Conservation (phyloP, 2,113 vertebrate genomes). For the Cyanocitta stelleri region DNA sequence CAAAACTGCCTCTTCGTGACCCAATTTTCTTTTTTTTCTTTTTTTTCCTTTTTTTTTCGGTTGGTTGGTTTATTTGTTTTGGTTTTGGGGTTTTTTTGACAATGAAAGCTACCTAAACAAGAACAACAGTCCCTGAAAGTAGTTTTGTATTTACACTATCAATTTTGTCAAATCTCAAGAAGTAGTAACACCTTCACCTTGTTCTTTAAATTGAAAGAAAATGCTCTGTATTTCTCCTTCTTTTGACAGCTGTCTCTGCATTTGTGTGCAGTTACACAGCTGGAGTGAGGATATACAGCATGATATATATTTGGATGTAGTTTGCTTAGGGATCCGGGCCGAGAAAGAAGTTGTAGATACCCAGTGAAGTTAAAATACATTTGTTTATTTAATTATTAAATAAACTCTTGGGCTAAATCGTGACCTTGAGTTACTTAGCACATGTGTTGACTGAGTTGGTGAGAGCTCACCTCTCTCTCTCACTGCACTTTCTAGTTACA, state of each 20-base stretch:
- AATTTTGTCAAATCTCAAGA: not conserved
- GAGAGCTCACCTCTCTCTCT: not conserved
- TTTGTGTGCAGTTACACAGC: not conserved
- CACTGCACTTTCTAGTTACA: not conserved
- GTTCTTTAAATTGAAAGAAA: not conserved
- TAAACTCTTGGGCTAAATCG: fast-evolving
- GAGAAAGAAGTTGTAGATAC: not conserved
- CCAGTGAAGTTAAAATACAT: not conserved
- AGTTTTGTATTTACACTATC: not conserved
- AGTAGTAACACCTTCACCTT: not conserved
- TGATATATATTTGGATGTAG: not conserved
- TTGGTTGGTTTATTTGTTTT: not conserved
- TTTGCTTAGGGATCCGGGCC: not conserved
- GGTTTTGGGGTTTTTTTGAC: not conserved
- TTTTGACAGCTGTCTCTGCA: not conserved
- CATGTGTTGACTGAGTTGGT: not conserved
- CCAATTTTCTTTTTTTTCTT: not conserved
- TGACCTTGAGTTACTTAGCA: not conserved
- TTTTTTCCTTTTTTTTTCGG: fast-evolving
- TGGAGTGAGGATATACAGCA: fast-evolving
- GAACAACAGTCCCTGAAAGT: not conserved
- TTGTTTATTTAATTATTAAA: not conserved
- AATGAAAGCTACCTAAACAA: not conserved
- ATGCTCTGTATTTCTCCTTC: not conserved
- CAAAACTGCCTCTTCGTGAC: not conserved